Percentiles rank a stretch among this genome's conserved stretches.
These are phyloP conservation scores for Indicator maculatus DNA, from an alignment of 2,113 vertebrate species.

Conservation along the genomic window DNA sequence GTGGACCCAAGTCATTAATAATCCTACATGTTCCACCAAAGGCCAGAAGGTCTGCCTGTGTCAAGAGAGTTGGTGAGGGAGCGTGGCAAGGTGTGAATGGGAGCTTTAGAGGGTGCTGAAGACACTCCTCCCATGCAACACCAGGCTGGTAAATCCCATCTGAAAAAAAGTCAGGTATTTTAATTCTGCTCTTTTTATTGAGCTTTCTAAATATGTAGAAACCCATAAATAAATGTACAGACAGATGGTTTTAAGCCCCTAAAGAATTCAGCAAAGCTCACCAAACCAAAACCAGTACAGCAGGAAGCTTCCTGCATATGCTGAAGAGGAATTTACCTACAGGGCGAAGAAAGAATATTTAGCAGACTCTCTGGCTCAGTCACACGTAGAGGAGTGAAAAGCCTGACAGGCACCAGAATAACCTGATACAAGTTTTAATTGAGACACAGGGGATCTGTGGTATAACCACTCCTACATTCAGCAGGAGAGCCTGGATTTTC, in stretches of 20 bases:
- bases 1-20: not conserved
- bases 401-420: not conserved
- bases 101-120: not conserved
- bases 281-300: not conserved
- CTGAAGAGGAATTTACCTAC: not conserved
- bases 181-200: not conserved
- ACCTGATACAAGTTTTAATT: not conserved
- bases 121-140: not conserved
- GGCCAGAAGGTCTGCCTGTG: not conserved
- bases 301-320: not conserved
- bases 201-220: not conserved
- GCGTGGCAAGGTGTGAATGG: not conserved
- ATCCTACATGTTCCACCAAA: not conserved
- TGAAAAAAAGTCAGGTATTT: not conserved
- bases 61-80: not conserved
- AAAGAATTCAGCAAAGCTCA: not conserved
- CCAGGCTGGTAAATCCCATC: not conserved
- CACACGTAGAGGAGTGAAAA: not conserved
- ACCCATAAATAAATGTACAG: not conserved
- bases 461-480: not conserved
- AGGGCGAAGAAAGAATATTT: not conserved
- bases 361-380: not conserved
- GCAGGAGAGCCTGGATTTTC: not conserved
- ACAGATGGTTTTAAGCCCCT: not conserved
- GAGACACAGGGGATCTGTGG: not conserved